Evolutionary conservation across 2,113 vertebrate genomes (phyloP).

Genomic region (Diglossa brunneiventris): DNA sequence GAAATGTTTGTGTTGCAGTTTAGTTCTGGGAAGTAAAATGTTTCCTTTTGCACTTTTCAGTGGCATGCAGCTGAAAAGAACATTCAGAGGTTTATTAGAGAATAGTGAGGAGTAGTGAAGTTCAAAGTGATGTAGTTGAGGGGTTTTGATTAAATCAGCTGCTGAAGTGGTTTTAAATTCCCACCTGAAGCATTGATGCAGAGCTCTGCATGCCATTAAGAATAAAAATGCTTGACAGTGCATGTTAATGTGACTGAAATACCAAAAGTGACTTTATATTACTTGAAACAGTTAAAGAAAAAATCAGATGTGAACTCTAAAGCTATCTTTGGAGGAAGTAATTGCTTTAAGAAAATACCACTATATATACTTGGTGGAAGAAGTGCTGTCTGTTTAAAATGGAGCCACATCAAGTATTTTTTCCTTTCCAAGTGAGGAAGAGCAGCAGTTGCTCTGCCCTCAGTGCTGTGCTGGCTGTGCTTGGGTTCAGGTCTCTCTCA

Average conservation of each 20-base stretch:
- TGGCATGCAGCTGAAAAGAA: neutral
- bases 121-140: neutral
- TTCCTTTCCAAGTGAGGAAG: neutral
- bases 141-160: neutral
- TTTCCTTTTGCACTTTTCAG: neutral
- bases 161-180: neutral
- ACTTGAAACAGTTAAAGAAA: neutral
- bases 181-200: conserved; percentile 4
- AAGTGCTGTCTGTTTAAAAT: neutral
- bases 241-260: neutral
- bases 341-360: neutral
- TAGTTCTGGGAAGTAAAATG: neutral
- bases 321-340: neutral
- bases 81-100: neutral
- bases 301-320: neutral
- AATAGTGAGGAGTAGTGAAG: neutral
- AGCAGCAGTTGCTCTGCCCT: neutral
- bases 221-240: neutral
- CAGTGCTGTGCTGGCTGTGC: neutral
- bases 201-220: neutral
- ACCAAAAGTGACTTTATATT: neutral
- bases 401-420: neutral
- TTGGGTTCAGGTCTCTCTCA: neutral
- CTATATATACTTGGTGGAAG: neutral
- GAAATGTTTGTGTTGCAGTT: neutral